Base-by-base conservation (phyloP, 1,140 invertebrate species). In the Solenopsis invicta region DNA sequence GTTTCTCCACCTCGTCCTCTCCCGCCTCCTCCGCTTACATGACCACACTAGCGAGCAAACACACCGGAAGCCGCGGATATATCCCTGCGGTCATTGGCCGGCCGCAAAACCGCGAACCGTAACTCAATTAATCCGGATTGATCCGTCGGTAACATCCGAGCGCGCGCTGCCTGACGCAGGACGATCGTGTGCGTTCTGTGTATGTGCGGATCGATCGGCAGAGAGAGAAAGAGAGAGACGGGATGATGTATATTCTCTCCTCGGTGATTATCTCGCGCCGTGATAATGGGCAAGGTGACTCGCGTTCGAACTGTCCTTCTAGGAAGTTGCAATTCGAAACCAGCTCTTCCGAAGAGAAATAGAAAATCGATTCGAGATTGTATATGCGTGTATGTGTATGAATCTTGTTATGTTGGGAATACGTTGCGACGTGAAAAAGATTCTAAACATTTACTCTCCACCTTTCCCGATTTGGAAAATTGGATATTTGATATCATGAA, bases 101-200 rank as follows among this genome's bases (percentile, higher is more conserved):
- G 77, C 92, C 93, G 59, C 90, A 88, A 91, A 91, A 89, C 93
- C 93, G 89, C 91, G 92, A 88, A 90, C 93, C 92, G 93, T 94
- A 94, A 94, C 93, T 94, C 93, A 94, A 94, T 94, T 94, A 94
- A 94, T 94, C 93, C 91, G 88, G 91, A 94, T 94, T 94, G 93
- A 94, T 94, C 91, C 87, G 91, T 77, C 56, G 64, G 86, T 82
- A 80, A 90, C 88, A 90, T 88, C 89, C 87, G 80, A 76, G 48
- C 77, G 61, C 78, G 76, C 67, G 74, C 50, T 29, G 50, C 37
- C 29, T 62, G 56, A 59, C 2, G 29, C 45, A 24, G 48, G 50
- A 50, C 48, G 24, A 72, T 48, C 29, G 48, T 41, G 18, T 59
- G 21, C 18, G 74, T 88, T 72, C 13, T 66, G 29, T 54, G 50